These are phyloP conservation scores for Atrichornis clamosus DNA, from an alignment of 2,113 vertebrate species.

Conservation along the genomic window DNA sequence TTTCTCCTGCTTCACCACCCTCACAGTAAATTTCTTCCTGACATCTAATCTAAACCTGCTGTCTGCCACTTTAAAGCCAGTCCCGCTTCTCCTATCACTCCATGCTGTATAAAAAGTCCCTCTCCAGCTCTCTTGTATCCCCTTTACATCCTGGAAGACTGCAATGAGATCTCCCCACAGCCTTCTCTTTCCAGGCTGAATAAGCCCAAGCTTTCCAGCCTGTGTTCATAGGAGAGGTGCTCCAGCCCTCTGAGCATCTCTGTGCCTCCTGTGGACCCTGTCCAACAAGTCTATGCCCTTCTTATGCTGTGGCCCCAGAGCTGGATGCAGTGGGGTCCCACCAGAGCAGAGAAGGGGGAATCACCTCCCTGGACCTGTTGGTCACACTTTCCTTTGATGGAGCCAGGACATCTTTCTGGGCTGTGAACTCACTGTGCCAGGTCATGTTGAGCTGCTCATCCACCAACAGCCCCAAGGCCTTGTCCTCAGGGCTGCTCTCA, in stretches of 20 bases:
- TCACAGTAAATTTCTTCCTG: background rate
- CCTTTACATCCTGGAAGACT: background rate
- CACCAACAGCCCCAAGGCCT: background rate
- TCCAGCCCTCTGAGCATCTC: background rate
- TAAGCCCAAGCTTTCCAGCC: background rate
- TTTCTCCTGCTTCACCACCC: background rate
- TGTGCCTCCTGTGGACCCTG: background rate
- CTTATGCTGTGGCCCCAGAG: background rate
- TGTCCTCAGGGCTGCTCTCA: background rate
- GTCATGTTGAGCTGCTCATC: background rate
- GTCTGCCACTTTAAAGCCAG: background rate
- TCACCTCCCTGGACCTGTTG: background rate
- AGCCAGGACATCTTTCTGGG: background rate
- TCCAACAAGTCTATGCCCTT: background rate
- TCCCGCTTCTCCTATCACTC: background rate
- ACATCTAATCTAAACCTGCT: background rate
- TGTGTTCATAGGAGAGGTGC: background rate
- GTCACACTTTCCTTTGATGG: background rate
- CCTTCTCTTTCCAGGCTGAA: background rate
- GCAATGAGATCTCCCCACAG: too few species aligned
- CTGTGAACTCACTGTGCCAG: fast-evolving
- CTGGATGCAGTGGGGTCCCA: background rate
- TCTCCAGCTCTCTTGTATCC: background rate
- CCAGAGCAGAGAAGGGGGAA: background rate
- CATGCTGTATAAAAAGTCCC: too few species aligned